Base-by-base conservation (phyloP, 2,113 vertebrate genomes). In the Notarius lentiginosus region DNA sequence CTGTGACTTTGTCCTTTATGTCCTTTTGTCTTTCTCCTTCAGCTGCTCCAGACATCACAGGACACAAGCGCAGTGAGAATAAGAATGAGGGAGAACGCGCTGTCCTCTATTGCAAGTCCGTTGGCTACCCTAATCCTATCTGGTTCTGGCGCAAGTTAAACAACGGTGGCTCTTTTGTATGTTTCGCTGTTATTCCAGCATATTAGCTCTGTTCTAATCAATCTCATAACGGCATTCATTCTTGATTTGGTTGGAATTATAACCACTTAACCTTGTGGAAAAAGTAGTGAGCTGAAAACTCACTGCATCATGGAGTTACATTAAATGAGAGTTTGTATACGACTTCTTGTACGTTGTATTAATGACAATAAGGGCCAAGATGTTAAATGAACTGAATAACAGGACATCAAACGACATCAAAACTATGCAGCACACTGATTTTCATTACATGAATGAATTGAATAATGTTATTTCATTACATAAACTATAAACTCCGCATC, bases 1-100 rank as follows among this genome's bases (percentile, higher is more conserved):
- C 87, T 66, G 6, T 51, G 58, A 47, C 41, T 84, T 0, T 58
- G 56, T 80, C 87, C 0, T 47, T 79, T 47, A 14, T 56, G 60
- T 82, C 86, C 1, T 61, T 75, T 80, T 76, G 72, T 75, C 4
- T 85, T 77, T 84, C 65, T 91, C 73, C 88, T 51, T 9, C 77
- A 99, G 98, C 97, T 90, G 88, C 85, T 91, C 98, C 98, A 79
- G 95, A 97, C 65, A 98, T 99, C 87, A 97, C 93, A 49, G 97
- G 97, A 79, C 97, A 99, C 94, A 99, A 99, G 93, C 94, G 97
- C 30, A 99, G 98, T 7, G 98, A 99, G 93, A 99, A 99, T 89
- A 98, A 96, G 87, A 99, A 99, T 0, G 98, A 99, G 94, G 98
- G 98, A 14, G 96, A 99, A 87, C 93, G 90, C 7, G 98, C 97